A percentile compares a stretch with the other conserved stretches of the same genome.
These are phyloP conservation scores for Hydrotaea cyrtoneurina DNA, from an alignment of 2,888 invertebrate genomes.

Conservation along the genomic window DNA sequence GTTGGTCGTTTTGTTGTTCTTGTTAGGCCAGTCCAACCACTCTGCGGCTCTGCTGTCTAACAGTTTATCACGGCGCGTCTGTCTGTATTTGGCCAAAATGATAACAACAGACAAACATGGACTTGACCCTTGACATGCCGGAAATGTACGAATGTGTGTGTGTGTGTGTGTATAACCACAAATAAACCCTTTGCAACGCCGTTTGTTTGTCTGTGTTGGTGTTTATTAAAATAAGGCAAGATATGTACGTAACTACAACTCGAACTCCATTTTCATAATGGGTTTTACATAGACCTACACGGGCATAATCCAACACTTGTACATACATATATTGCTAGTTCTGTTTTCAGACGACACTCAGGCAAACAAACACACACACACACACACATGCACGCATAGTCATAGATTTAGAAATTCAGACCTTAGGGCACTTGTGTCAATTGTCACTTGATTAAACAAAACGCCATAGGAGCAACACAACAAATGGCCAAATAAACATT, in stretches of 20 bases:
- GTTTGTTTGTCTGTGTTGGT: background rate
- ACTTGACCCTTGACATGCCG: constrained; percentile 40
- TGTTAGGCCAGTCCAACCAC: background rate
- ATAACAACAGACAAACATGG: constrained; percentile 46
- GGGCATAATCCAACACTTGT: background rate
- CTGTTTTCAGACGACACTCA: background rate
- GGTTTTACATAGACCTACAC: constrained; percentile 3
- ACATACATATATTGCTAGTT: background rate
- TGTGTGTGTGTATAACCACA: constrained; percentile 34
- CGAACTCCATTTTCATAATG: constrained; percentile 9
- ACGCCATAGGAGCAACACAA: constrained; percentile 37
- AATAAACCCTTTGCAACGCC: constrained; percentile 46
- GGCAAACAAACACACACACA: background rate
- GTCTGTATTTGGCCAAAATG: constrained; percentile 27
- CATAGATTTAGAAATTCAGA: background rate
- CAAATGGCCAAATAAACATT: constrained; percentile 36
- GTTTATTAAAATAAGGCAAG: constrained; percentile 43
- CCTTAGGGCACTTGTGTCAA: constrained; percentile 59
- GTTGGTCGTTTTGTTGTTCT: background rate
- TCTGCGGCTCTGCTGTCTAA: background rate
- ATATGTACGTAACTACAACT: constrained; percentile 36
- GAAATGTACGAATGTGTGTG: background rate
- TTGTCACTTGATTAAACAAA: constrained; percentile 69
- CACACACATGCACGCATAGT: background rate
- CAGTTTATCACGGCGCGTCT: background rate